Base-by-base conservation (phyloP, 2,888 invertebrate genomes). In the Microplitis manilae region DNA sequence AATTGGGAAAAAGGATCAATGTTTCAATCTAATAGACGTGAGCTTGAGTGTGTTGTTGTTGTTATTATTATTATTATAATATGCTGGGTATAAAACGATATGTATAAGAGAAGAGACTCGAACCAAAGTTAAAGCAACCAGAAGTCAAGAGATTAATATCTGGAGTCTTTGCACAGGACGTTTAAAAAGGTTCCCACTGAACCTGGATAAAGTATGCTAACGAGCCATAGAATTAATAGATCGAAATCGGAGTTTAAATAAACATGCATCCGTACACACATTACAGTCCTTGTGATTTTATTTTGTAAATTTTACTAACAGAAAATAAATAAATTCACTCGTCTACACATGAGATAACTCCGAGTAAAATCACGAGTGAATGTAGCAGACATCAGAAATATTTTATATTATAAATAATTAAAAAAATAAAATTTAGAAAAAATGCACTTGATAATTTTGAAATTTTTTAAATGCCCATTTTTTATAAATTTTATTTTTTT, bases 201-300 rank as follows among this genome's bases (percentile, higher is more conserved):
- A 72, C 76, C 68, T 65, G 73, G 77, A 80, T 79, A 82, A 85
- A 84, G 83, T 85, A 85, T 84, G 84, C 83, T 86, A 86, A 86
- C 84, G 84, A 85, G 84, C 82, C 76, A 77, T 81, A 73, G 83
- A 85, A 85, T 84, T 84, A 84, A 85, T 82, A 84, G 84, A 86
- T 84, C 79, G 82, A 78, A 83, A 84, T 85, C 82, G 81, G 79
- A 74, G 76, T 74, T 73, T 79, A 81, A 84, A 82, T 81, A 80
- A 82, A 81, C 79, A 71, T 50, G 50, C 50, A 50, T 5, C 13
- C 69, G 15, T 69, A 41, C 39, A 69, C 41, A 69, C 41, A 69
- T 69, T 69, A 41, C 69, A n/a, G 69, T 50, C 50, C 30, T 50
- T 9, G 13, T 13, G 9, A 50, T 50, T 50, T 50, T 50, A 50